phyloP scores from a whole-genome alignment of 1,140 invertebrate genomes.

The Mizuhopecten yessoensis region DNA sequence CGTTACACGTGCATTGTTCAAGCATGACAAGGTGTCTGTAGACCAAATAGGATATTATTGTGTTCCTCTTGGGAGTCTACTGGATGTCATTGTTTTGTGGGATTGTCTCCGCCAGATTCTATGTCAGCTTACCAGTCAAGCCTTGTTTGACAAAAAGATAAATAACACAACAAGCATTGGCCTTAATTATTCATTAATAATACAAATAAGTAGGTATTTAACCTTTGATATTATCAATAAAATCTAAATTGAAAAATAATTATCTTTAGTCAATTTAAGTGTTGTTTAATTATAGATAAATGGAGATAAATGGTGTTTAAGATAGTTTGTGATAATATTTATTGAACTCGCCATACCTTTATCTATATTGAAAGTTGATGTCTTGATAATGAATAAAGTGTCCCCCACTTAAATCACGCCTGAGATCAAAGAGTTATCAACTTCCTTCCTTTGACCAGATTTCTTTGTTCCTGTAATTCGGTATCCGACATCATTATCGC shows the following conservation, averaged over 20 bases:
- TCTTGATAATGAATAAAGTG: not conserved
- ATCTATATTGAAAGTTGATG: not conserved
- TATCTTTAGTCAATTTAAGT: not conserved
- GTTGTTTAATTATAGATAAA: constrained; percentile 40
- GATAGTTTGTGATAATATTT: constrained; percentile 21
- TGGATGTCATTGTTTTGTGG: not conserved
- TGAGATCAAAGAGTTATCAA: constrained; percentile 13
- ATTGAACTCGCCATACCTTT: constrained; percentile 24
- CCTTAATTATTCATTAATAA: constrained; percentile 16
- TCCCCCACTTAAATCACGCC: not conserved
- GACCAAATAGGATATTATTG: not conserved
- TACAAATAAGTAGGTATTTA: not conserved
- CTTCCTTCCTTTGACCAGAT: not conserved
- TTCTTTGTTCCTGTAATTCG: not conserved
- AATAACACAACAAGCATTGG: not conserved
- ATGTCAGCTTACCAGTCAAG: not conserved
- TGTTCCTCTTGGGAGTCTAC: not conserved
- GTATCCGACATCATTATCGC: not conserved
- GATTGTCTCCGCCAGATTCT: not conserved
- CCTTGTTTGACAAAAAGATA: not conserved
- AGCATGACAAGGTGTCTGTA: not conserved
- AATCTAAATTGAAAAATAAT: constrained; percentile 23
- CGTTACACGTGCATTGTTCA: not conserved
- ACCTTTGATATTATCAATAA: not conserved
- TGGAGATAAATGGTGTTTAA: not conserved